These are phyloP conservation scores for Amblyraja radiata DNA, from an alignment of 2,797 vertebrate species.

Conservation along the genomic window DNA sequence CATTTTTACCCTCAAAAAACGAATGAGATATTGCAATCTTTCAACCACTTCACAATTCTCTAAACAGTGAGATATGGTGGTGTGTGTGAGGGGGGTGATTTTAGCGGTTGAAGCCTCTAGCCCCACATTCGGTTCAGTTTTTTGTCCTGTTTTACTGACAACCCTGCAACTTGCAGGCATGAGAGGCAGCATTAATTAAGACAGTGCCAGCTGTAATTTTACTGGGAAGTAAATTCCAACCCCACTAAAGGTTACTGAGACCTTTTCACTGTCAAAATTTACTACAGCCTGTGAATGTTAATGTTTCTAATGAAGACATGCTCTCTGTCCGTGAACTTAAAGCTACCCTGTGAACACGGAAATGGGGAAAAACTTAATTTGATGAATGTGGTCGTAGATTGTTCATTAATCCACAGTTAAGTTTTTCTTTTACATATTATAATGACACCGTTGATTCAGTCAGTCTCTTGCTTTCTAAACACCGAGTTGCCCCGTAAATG, in stretches of 20 bases:
- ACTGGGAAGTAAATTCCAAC: conserved; percentile 99
- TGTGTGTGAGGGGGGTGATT: conserved; percentile 51
- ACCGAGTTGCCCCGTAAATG: conserved; percentile 66
- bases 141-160: conserved; percentile 89
- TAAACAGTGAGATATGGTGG: conserved; percentile 68
- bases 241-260: conserved; percentile 99
- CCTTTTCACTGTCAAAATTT: conserved; percentile 99
- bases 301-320: conserved; percentile 99
- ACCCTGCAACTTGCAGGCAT: conserved; percentile 97
- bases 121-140: conserved; percentile 70
- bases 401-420: conserved; percentile 66
- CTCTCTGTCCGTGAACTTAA: conserved; percentile 99
- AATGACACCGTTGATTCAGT: conserved; percentile 66
- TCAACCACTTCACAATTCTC: conserved; percentile 61
- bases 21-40: conserved; percentile 63
- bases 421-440: conserved; percentile 56
- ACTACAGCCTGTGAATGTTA: conserved; percentile 99
- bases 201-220: conserved; percentile 99
- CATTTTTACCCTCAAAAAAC: conserved; percentile 47
- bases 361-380: conserved; percentile 69
- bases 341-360: conserved; percentile 82
- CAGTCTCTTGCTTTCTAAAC: conserved; percentile 71
- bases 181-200: conserved; percentile 99
- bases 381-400: conserved; percentile 69
- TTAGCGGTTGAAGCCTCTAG: conserved; percentile 67